Percentiles rank a stretch among this genome's conserved stretches.
Evolutionary conservation across 2,113 vertebrate genomes (phyloP).

Genomic region (Rhinolophus sinicus): DNA sequence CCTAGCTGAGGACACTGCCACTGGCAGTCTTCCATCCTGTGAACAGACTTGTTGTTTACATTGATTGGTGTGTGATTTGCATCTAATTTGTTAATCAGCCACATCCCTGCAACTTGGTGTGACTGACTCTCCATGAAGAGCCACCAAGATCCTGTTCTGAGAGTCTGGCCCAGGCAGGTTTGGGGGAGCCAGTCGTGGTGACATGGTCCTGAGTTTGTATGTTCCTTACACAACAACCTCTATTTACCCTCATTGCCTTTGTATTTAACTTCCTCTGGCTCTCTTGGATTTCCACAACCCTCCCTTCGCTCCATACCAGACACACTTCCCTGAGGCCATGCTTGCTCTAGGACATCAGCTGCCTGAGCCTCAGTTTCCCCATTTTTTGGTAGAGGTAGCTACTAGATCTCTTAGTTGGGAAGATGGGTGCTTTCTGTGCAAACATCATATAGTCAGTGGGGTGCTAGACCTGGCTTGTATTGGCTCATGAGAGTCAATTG

Average conservation of each 20-base stretch:
- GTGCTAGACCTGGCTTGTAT: no score
- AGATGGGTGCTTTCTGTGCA: not conserved
- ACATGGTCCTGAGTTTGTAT: accelerated
- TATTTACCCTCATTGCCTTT: accelerated
- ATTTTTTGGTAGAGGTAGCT: not conserved
- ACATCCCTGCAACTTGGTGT: not conserved
- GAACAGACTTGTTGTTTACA: slow-evolving; percentile 4
- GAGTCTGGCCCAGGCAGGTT: not conserved
- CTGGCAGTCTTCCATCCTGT: not conserved
- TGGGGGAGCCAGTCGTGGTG: accelerated
- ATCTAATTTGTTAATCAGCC: slow-evolving; percentile 28
- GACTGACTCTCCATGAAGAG: not conserved
- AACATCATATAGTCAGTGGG: accelerated
- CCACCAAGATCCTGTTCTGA: no score
- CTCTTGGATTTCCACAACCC: accelerated
- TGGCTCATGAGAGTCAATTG: accelerated
- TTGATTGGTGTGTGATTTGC: not conserved
- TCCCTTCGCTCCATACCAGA: not conserved
- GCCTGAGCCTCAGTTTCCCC: not conserved
- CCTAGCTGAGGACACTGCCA: not conserved
- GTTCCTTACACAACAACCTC: not conserved
- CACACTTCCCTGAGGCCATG: not conserved
- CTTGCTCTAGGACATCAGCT: not conserved
- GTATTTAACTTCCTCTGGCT: not conserved
- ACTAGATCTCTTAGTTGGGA: not conserved